Percentiles rank a stretch among this genome's conserved stretches.
phyloP scores from a whole-genome alignment of 1,140 invertebrate species.

The Coelopa frigida region DNA sequence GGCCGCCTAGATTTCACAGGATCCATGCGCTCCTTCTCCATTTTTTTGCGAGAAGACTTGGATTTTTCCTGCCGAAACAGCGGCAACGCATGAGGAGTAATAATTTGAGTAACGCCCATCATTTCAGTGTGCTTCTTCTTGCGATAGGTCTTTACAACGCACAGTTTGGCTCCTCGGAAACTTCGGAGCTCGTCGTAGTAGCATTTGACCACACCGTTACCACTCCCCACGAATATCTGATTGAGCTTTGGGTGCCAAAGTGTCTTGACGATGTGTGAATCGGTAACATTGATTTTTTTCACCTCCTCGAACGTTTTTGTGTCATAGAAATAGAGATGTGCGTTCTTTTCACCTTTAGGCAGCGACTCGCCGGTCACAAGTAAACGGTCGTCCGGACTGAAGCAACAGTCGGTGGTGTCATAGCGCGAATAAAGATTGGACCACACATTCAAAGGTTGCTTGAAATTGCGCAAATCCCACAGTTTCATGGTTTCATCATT shows the following conservation, averaged over 20 bases:
- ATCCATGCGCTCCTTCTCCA: slow-evolving; percentile 88
- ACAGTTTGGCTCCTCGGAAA: slow-evolving; percentile 84
- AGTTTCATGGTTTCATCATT: slow-evolving; percentile 93
- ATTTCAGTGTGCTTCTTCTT: slow-evolving; percentile 79
- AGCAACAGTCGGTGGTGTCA: slow-evolving; percentile 78
- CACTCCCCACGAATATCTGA: slow-evolving; percentile 89
- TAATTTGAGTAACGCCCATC: slow-evolving; percentile 86
- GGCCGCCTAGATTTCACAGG: slow-evolving; percentile 86
- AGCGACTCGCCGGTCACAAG: slow-evolving; percentile 84
- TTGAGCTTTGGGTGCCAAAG: slow-evolving; percentile 96
- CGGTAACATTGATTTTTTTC: slow-evolving; percentile 64
- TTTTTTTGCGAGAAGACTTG: slow-evolving; percentile 80
- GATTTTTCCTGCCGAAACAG: slow-evolving; percentile 90
- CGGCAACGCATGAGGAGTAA: slow-evolving; percentile 93
- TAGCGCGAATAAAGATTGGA: slow-evolving; percentile 75
- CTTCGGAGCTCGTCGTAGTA: slow-evolving; percentile 85
- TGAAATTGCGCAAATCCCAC: slow-evolving; percentile 86
- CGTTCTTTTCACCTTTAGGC: slow-evolving; percentile 59
- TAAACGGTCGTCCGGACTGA: slow-evolving; percentile 80
- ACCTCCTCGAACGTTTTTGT: slow-evolving; percentile 69
- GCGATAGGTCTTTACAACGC: slow-evolving; percentile 72
- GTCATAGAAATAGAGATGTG: slow-evolving; percentile 77
- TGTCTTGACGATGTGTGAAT: slow-evolving; percentile 80
- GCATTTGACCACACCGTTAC: slow-evolving; percentile 83
- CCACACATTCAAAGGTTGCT: slow-evolving; percentile 64